Evolutionary conservation across 2,888 invertebrate genomes (phyloP), one percentile per base, ranked within the genome.

Genomic region (Macaria notata): DNA sequence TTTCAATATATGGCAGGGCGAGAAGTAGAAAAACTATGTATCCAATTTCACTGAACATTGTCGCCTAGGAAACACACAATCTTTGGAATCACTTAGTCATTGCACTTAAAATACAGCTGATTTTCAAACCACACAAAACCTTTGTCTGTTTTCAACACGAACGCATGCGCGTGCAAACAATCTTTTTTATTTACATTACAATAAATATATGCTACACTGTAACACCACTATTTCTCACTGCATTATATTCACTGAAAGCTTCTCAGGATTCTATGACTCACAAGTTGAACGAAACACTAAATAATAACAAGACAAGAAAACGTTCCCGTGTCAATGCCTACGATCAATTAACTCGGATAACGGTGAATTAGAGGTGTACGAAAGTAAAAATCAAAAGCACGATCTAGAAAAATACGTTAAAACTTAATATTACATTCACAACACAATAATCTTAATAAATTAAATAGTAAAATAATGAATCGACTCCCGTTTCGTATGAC

Each of bases 1-100:
- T 94, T 88, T 94, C 94, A 81, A 94, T 94, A 85, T 93, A 93
- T 73, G 94, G 94, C 79, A 94, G 92, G 80, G 94, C 92, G 79
- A 94, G 92, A 80, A 94, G 92, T 85, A 94, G 90, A 88, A 94
- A 94, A 79, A 93, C 90, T 86, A 93, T 93, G 88, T 94, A 94
- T 92, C 92, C 93, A 91, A 92, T 92, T 90, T 93, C 93, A 92
- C 92, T 92, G 79, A 93, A 92, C 93, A 93, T 93, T 92, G 92
- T 92, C 81, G 84, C 84, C 84, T 81, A 76, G 70, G 78, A 83
- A 74, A 80, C 84, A 84, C 83, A 84, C 88, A 83, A 82, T 88
- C 86, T 83, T 82, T 42, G 73, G 73, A 81, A 84, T 81, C 86
- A 88, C 87, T 86, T 90, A 91, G 89, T 89, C 92, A 92, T 92